These are phyloP conservation scores for Scaptomyza reducta DNA, from an alignment of 2,888 invertebrate genomes.

Conservation along the genomic window DNA sequence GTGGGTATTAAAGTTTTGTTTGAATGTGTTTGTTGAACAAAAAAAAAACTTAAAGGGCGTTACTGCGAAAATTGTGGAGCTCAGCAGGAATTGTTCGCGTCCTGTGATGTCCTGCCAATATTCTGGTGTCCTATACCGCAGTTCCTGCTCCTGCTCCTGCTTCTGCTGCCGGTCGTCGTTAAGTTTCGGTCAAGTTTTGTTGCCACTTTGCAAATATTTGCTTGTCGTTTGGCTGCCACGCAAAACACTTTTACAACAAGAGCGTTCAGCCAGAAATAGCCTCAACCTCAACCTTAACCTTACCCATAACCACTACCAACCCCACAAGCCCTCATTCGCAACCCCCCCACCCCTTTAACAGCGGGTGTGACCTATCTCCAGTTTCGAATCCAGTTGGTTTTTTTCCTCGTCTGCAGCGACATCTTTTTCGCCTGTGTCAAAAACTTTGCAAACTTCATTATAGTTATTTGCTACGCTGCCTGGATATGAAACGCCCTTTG, in stretches of 20 bases:
- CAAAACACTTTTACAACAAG: constrained; percentile 71
- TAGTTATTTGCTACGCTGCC: constrained; percentile 58
- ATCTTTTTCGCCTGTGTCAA: constrained; percentile 70
- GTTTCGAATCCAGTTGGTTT: constrained; percentile 7
- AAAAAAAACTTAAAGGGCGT: constrained; percentile 43
- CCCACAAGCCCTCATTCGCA: not conserved
- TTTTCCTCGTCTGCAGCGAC: constrained; percentile 29
- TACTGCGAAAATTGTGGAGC: constrained; percentile 58
- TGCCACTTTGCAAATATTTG: constrained; percentile 79
- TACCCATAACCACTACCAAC: not conserved
- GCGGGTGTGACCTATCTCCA: constrained; percentile 22
- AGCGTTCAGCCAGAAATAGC: constrained; percentile 20
- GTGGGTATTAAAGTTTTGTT: constrained; percentile 22
- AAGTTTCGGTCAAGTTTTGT: constrained; percentile 64
- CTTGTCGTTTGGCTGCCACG: constrained; percentile 66
- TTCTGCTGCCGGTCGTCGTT: constrained; percentile 27
- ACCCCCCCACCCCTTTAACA: not conserved
- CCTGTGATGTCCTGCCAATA: constrained; percentile 26
- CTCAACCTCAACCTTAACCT: not conserved
- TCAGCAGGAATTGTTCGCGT: constrained; percentile 57
- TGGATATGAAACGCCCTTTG: constrained; percentile 18
- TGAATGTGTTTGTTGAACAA: constrained; percentile 35
- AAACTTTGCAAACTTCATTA: constrained; percentile 76
- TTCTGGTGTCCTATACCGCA: constrained; percentile 10
- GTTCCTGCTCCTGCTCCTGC: not conserved